Conservation (phyloP, 1,140 invertebrate genomes). For the Drosophila sechellia region DNA sequence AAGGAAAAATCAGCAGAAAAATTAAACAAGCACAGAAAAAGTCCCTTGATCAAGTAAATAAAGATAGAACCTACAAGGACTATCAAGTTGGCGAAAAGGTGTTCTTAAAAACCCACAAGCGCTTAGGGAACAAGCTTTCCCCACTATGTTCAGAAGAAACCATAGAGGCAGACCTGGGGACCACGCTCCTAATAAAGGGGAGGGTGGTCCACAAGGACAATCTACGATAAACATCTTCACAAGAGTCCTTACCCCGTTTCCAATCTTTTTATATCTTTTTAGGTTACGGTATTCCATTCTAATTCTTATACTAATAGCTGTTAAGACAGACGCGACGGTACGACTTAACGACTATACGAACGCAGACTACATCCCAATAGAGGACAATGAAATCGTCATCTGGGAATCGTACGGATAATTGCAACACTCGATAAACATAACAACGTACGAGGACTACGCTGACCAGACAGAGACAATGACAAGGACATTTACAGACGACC, state of each 20-base stretch:
- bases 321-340: background rate
- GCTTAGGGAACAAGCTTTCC: background rate
- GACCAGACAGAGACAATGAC: background rate
- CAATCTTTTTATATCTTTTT: too few species aligned
- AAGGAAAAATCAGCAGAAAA: background rate
- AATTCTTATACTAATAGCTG: background rate
- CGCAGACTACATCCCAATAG: conserved; percentile 1
- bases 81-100: background rate
- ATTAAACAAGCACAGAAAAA: conserved; percentile 4
- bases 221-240: too few species aligned
- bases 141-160: background rate
- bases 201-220: background rate
- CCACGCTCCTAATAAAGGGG: background rate
- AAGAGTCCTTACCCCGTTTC: too few species aligned
- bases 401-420: background rate
- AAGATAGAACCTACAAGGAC: background rate
- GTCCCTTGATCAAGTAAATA: conserved; percentile 1
- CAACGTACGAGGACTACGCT: conserved; percentile 1
- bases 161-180: conserved; percentile 8
- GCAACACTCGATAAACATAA: conserved; percentile 1
- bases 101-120: conserved; percentile 1
- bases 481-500: background rate
- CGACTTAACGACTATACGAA: conserved; percentile 7
- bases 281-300: too few species aligned
- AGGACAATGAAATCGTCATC: background rate